Percentiles rank a stretch among this genome's conserved stretches.
These are phyloP conservation scores for Prunella strophiata DNA, from an alignment of 2,797 vertebrate genomes.

Conservation along the genomic window DNA sequence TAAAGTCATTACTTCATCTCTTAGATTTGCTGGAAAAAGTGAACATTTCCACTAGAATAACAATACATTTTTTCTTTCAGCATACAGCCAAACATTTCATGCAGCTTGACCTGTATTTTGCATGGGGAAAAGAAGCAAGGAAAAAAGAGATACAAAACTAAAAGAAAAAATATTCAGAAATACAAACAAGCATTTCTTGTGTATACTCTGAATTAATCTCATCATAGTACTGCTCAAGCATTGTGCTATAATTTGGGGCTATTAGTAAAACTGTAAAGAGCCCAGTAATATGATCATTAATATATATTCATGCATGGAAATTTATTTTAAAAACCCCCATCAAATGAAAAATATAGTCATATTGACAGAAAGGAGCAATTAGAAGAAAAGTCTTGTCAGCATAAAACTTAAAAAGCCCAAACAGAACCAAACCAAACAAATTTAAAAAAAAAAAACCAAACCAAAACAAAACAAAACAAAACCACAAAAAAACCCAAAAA, in stretches of 20 bases:
- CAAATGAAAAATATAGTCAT: not conserved
- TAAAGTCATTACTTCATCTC: not conserved
- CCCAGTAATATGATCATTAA: not conserved
- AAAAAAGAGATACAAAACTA: not conserved
- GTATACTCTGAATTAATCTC: not conserved
- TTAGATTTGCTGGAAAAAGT: not conserved
- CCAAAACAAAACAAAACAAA: no score
- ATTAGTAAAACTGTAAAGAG: not conserved
- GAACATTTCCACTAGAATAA: not conserved
- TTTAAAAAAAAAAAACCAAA: not conserved
- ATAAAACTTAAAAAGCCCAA: not conserved
- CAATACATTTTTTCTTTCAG: not conserved
- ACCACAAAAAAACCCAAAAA: not conserved
- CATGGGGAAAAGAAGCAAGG: not conserved
- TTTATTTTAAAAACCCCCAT: rapidly evolving
- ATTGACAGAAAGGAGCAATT: not conserved
- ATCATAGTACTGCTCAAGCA: not conserved
- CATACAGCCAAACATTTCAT: not conserved
- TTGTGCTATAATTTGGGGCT: not conserved
- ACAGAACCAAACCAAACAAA: not conserved
- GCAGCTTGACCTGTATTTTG: rapidly evolving
- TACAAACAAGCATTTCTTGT: not conserved
- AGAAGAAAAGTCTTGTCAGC: not conserved
- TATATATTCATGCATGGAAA: not conserved
- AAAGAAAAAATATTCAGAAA: not conserved